Evolutionary conservation across 2,113 vertebrate genomes (phyloP).

Genomic region (Hyaena hyaena): DNA sequence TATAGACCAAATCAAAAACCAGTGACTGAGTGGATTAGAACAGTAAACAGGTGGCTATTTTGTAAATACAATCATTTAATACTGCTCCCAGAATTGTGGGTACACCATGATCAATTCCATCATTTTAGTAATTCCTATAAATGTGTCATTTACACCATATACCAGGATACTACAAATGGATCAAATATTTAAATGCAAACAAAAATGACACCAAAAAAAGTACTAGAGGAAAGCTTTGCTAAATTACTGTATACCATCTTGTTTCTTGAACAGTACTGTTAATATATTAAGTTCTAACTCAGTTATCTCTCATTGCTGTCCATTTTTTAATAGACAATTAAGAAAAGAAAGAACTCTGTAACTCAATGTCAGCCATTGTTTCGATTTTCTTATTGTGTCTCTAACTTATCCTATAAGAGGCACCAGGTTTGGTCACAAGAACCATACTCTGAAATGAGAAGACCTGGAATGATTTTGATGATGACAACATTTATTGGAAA

Average conservation of each 20-base stretch:
- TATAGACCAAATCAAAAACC: neutral
- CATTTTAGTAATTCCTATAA: neutral
- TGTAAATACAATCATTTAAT: neutral
- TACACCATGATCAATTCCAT: neutral
- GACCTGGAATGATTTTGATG: neutral
- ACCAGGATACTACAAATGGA: neutral
- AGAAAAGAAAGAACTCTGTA: no score
- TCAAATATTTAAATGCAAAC: neutral
- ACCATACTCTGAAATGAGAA: neutral
- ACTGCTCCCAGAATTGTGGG: neutral
- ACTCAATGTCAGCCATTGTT: neutral
- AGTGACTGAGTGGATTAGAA: neutral
- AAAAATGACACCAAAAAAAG: neutral
- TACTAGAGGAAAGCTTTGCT: neutral
- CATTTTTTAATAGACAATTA: neutral
- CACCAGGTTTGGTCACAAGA: neutral
- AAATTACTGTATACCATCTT: neutral
- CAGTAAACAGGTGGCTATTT: neutral
- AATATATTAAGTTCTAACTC: neutral
- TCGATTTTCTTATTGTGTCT: neutral
- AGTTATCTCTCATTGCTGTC: neutral
- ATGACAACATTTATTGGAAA: neutral
- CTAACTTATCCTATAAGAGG: neutral
- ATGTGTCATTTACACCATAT: neutral
- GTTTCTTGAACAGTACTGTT: neutral